Evolutionary conservation across 2,113 vertebrate species (phyloP).

Genomic region (Siphamia tubifer): DNA sequence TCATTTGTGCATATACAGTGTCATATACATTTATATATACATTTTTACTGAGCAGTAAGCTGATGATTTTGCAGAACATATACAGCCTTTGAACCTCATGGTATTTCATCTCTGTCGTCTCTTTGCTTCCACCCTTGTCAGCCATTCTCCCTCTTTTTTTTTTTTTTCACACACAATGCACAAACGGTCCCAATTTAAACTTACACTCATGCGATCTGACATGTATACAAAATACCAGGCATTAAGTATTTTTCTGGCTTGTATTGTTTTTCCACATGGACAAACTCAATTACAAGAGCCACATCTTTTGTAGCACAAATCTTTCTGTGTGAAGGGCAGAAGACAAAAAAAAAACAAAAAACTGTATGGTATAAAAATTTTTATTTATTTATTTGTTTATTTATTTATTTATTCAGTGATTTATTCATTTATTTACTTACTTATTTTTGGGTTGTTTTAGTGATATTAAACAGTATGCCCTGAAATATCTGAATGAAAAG

Average conservation of each 20-base stretch:
- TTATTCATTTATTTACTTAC: too few relatives aligned
- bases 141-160: slow-evolving; percentile 30
- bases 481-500: neutral
- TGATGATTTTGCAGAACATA: slow-evolving; percentile 1
- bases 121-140: slow-evolving; percentile 5
- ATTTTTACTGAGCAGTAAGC: slow-evolving; percentile 11
- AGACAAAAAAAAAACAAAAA: neutral
- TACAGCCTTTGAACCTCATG: neutral
- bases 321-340: slow-evolving; percentile 13
- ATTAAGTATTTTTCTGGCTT: slow-evolving; percentile 71
- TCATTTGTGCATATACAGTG: too few relatives aligned
- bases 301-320: slow-evolving; percentile 36
- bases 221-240: slow-evolving; percentile 80
- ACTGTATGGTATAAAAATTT: too few relatives aligned
- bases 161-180: slow-evolving; percentile 52
- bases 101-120: slow-evolving; percentile 7
- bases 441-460: too few relatives aligned
- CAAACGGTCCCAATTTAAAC: slow-evolving; percentile 75
- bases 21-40: neutral
- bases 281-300: slow-evolving; percentile 69
- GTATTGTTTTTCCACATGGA: slow-evolving; percentile 80
- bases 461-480: too few relatives aligned
- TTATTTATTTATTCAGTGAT: too few relatives aligned
- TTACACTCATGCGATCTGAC: slow-evolving; percentile 78
- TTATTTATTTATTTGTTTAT: too few relatives aligned